phyloP scores from a whole-genome alignment of 2,113 vertebrate species.

The Thalassarche chlororhynchos region DNA sequence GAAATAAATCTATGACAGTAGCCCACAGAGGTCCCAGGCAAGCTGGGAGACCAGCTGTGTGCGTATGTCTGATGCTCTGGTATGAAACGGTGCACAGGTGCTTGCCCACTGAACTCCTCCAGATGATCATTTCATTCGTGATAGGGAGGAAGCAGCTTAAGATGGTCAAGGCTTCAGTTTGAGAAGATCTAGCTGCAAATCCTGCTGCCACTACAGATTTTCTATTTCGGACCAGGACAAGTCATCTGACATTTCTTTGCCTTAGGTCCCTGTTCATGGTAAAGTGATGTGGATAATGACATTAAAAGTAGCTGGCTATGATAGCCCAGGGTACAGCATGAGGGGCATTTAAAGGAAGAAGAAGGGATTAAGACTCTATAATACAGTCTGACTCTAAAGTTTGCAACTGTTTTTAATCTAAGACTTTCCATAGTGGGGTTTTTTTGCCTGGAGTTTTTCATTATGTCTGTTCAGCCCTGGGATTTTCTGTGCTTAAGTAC shows the following conservation, averaged over 20 bases:
- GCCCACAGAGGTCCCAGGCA: neutral
- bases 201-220: neutral
- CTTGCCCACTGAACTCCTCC: neutral
- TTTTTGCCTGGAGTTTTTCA: neutral
- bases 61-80: neutral
- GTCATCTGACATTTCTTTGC: neutral
- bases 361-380: neutral
- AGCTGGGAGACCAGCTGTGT: neutral
- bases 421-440: neutral
- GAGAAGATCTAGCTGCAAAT: neutral
- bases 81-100: neutral
- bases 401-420: neutral
- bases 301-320: neutral
- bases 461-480: neutral
- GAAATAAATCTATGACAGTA: neutral
- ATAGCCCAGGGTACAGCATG: neutral
- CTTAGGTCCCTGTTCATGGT: neutral
- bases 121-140: neutral
- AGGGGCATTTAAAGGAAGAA: neutral
- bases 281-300: neutral
- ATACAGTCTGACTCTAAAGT: neutral
- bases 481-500: slow-evolving; percentile 15
- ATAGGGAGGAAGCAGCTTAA: neutral
- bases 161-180: neutral
- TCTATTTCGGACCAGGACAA: neutral